Evolutionary conservation across 2,888 invertebrate genomes (phyloP).

Genomic region (Rambutsinella grinnellia): DNA sequence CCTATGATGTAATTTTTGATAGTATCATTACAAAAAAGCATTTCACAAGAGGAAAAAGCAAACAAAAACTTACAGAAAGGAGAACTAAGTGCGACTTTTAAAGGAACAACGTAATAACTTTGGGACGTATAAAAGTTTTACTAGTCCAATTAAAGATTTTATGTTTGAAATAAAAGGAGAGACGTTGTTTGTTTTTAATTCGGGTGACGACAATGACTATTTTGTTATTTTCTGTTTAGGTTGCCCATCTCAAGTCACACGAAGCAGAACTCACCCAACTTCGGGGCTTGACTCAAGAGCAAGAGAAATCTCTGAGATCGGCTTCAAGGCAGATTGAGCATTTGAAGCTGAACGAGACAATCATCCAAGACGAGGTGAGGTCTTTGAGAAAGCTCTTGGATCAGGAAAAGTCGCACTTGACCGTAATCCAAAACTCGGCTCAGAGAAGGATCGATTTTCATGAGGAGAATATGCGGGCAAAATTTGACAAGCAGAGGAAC

Average conservation of each 20-base stretch:
- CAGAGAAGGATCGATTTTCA: slow-evolving; percentile 63
- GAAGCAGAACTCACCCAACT: slow-evolving; percentile 74
- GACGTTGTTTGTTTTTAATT: too few species aligned
- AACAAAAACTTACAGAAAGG: too few species aligned
- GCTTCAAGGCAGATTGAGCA: slow-evolving; percentile 74
- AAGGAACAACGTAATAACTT: too few species aligned
- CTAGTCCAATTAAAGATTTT: too few species aligned
- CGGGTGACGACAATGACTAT: too few species aligned
- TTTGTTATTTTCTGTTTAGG: slow-evolving; percentile 66
- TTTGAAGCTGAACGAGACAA: slow-evolving; percentile 73
- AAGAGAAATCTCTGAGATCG: slow-evolving; percentile 73
- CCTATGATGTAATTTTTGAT: too few species aligned
- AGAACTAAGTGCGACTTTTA: too few species aligned
- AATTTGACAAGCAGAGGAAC: slow-evolving; percentile 71
- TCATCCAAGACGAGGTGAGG: slow-evolving; percentile 71
- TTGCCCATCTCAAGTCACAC: slow-evolving; percentile 73
- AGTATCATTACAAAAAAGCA: not conserved
- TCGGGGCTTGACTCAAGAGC: slow-evolving; percentile 74
- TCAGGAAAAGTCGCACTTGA: slow-evolving; percentile 70
- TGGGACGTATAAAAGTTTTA: too few species aligned
- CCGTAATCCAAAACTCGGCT: slow-evolving; percentile 62
- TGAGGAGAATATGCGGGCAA: slow-evolving; percentile 66
- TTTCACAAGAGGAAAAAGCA: too few species aligned
- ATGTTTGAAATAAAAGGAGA: too few species aligned
- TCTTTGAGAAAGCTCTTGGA: slow-evolving; percentile 69